Percentiles rank a stretch among this genome's conserved stretches.
phyloP scores from a whole-genome alignment of 2,797 vertebrate species.

The Pantherophis vulpinus region DNA sequence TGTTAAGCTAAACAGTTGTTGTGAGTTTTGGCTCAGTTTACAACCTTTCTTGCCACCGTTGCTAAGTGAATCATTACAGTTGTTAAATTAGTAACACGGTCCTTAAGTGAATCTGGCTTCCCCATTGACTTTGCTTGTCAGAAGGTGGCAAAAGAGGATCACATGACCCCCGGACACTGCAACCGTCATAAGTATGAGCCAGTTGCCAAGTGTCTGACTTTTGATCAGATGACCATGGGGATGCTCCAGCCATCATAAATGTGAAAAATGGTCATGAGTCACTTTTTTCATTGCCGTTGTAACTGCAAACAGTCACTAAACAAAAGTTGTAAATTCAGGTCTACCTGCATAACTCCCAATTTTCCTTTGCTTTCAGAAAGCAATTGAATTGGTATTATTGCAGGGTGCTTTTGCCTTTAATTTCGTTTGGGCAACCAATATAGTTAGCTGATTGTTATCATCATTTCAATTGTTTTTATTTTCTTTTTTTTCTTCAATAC shows the following conservation, averaged over 20 bases:
- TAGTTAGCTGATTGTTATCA: background rate
- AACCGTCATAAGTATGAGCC: background rate
- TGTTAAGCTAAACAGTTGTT: background rate
- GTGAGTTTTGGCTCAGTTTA: background rate
- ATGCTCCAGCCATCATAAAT: background rate
- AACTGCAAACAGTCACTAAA: background rate
- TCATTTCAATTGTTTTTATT: background rate
- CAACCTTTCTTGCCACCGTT: background rate
- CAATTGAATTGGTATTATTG: background rate
- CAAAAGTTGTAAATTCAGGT: background rate
- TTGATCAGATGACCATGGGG: background rate
- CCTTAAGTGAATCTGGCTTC: background rate
- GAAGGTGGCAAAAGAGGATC: background rate
- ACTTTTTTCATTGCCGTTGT: background rate
- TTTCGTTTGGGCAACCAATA: background rate
- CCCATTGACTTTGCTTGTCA: background rate
- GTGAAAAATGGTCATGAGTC: background rate
- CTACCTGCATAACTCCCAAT: background rate
- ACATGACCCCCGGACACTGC: background rate
- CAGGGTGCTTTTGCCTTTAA: background rate
- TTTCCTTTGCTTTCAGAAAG: background rate
- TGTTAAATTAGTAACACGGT: background rate
- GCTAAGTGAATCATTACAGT: background rate
- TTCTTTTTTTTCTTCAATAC: background rate
- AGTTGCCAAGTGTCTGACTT: background rate